A percentile compares a stretch with the other conserved stretches of the same genome.
Conservation (phyloP, 1,140 invertebrate species). For the Drosophila asahinai region DNA sequence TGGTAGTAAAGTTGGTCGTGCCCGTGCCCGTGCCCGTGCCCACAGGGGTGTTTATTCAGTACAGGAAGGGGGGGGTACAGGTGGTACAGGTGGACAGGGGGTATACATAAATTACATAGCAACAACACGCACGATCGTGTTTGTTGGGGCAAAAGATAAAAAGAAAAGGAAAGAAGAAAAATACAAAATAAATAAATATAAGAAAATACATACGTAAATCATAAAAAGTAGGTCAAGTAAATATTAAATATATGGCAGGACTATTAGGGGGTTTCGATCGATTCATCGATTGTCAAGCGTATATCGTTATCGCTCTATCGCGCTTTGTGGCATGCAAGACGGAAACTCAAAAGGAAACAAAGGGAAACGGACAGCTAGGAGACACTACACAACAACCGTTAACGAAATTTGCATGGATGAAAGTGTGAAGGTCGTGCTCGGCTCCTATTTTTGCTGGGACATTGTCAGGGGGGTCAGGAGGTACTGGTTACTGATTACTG, state of each 20-base stretch:
- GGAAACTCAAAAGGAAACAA: conserved; percentile 10
- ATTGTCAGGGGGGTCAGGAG: conserved; percentile 1
- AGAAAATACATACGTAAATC: conserved; percentile 12
- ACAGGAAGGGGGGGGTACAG: conserved; percentile 5
- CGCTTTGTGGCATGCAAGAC: conserved; percentile 43
- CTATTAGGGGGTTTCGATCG: conserved; percentile 13
- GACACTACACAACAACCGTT: conserved; percentile 50
- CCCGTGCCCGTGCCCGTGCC: conserved; percentile 41
- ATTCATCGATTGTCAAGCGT: conserved; percentile 5
- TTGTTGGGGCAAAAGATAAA: conserved; percentile 32
- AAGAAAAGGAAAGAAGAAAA: conserved; percentile 53
- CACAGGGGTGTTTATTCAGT: conserved; percentile 20
- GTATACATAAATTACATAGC: conserved; percentile 20
- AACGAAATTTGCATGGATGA: conserved; percentile 42
- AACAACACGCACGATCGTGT: conserved; percentile 38
- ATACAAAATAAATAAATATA: conserved; percentile 55
- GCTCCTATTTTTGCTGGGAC: neutral
- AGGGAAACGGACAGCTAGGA: conserved; percentile 29
- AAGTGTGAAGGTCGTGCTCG: conserved; percentile 21
- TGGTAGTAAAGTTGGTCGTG: conserved; percentile 37
- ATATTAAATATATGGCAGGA: conserved; percentile 5
- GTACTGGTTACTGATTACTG: neutral
- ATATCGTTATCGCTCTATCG: conserved; percentile 3
- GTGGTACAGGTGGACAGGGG: neutral
- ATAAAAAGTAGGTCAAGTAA: conserved; percentile 29